A percentile compares a stretch with the other conserved stretches of the same genome.
Evolutionary conservation across 2,888 invertebrate genomes (phyloP).

Genomic region (Scaptomyza cyrtandrae): DNA sequence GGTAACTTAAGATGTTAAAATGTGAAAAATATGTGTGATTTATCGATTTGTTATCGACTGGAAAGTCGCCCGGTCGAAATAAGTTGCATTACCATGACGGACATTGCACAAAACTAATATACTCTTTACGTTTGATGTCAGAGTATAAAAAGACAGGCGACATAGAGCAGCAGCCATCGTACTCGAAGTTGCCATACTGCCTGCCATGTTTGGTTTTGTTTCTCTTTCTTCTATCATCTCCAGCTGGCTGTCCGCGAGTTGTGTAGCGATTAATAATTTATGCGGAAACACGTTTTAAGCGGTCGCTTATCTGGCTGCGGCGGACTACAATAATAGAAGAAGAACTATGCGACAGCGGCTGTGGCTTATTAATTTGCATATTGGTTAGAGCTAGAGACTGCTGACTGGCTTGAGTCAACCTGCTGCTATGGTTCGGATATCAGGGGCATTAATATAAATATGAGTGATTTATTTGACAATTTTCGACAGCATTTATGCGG

Average conservation of each 20-base stretch:
- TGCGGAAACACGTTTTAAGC: slow-evolving; percentile 79
- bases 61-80: too few relatives aligned
- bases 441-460: slow-evolving; percentile 80
- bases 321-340: slow-evolving; percentile 17
- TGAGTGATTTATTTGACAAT: slow-evolving; percentile 83
- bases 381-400: slow-evolving; percentile 31
- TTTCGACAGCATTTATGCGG: slow-evolving; percentile 77
- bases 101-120: too few relatives aligned
- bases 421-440: slow-evolving; percentile 53
- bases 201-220: slow-evolving; percentile 46
- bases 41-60: too few relatives aligned
- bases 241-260: background rate
- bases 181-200: slow-evolving; percentile 32
- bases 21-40: too few relatives aligned
- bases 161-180: slow-evolving; percentile 28
- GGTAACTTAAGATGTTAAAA: too few relatives aligned
- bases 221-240: slow-evolving; percentile 11
- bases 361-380: slow-evolving; percentile 56
- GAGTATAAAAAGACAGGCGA: background rate
- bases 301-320: slow-evolving; percentile 57
- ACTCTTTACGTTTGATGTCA: too few relatives aligned
- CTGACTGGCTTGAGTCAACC: slow-evolving; percentile 23
- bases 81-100: too few relatives aligned
- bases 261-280: slow-evolving; percentile 59
- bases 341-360: slow-evolving; percentile 20